Evolutionary conservation across 2,888 invertebrate species (phyloP), one percentile per base, ranked within the genome.

Genomic region (Entomobrya proxima): DNA sequence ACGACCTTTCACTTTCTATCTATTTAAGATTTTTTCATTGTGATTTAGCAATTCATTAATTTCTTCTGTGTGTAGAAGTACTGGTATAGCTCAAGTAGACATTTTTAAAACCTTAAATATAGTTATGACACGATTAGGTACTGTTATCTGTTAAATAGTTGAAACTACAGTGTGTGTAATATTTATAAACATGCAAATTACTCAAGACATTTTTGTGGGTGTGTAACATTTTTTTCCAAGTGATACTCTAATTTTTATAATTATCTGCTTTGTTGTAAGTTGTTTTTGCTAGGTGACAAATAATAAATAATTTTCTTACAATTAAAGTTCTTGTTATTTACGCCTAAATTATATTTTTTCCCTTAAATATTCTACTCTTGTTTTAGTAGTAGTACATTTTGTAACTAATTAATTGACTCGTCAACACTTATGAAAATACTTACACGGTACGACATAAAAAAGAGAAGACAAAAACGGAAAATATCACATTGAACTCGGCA

Each of bases 401-500:
- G 47, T 67, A 67, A 67, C 32, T 75, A 37, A 55, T 21, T 75
- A 55, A 75, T 50, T 86, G 86, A 86, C 86, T 86, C 83, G 47
- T 83, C 81, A 77, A 77, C 61, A 69, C 67, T 86, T 75, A 72
- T 61, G 37, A 74, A 86, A 86, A 86, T 86, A 86, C 86, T 86
- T 86, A 86, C 35, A 76, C 83, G 86, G 86, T 86, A 86, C 74
- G 69, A 76, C 52, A 82, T 27, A 52, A 64, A 52, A 78, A 75
- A 74, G 69, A 55, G 83, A 67, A 64, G 72, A 40, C 52, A 55
- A 77, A 83, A 86, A 86, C 79, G 61, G 69, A 86, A 86, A 86
- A 86, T 86, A 86, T 86, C 86, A 86, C 86, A 86, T 86, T 86
- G 82, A 86, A 86, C 86, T 86, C 86, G 83, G 83, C 86, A 79